Evolutionary conservation across 92 coral and sea anemone species (phyloP), one percentile per base, ranked within the genome.

Genomic region (Plumapathes pennacea): DNA sequence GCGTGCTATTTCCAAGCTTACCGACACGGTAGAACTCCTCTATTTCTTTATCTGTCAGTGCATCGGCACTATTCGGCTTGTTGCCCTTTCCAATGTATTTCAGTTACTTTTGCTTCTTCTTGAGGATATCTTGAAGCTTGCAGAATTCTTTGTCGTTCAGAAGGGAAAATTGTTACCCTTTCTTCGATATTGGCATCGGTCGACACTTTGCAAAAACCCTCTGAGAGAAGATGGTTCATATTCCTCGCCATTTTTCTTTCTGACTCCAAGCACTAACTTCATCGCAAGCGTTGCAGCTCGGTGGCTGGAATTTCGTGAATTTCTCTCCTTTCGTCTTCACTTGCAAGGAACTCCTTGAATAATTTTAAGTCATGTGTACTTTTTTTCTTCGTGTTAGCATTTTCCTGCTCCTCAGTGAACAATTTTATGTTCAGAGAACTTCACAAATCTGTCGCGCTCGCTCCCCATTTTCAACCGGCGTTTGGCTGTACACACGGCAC

Each of bases 1-100:
- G 76, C 44, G 83, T 44, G 61, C 48, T 34, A 44, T 10, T 54
- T 43, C 81, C 81, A 19, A 83, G 51, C n/a, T n/a, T n/a, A n/a
- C n/a, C n/a, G n/a, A n/a, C n/a, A n/a, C 61, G 54, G 43, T 77
- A 63, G 21, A 83, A 62, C 31, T 51, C 53, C 25, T 43, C 59
- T 36, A 84, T 67, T 59, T 84, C 82, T 57, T 84, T 74, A 54
- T 84, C 81, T 60, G 85, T 44, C 39, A 83, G 52, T 47, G 75
- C 61, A 40, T 77, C 80, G 9, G 72, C 84, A 32, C 58, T 57
- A 38, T 82, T 68, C 13, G 80, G 84, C 14, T 45, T 57, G 66
- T 76, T 82, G 62, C 83, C 71, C 69, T 75, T 75, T 4, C 75
- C 83, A 46, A 45, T 20, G 20, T 54, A 56, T 40, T 76, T 82